A percentile compares a stretch with the other conserved stretches of the same genome.
Conservation (phyloP, 2,888 invertebrate genomes). For the Drosophila merina region DNA sequence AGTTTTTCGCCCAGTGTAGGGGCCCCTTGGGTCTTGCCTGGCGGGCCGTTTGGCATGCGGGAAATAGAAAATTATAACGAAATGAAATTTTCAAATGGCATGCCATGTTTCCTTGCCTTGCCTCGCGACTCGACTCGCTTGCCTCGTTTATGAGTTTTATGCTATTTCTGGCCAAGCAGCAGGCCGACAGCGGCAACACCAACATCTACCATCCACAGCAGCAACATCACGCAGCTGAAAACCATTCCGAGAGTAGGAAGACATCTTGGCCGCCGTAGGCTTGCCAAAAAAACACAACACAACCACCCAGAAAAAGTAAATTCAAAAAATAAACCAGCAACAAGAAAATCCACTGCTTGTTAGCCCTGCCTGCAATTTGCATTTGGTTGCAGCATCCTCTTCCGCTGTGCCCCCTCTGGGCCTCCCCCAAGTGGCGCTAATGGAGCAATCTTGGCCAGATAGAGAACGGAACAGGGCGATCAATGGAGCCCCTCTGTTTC, state of each 20-base stretch:
- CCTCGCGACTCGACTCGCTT: constrained; percentile 46
- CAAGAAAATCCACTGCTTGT: constrained; percentile 62
- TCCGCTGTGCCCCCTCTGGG: constrained; percentile 17
- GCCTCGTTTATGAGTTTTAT: constrained; percentile 76
- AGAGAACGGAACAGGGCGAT: constrained; percentile 32
- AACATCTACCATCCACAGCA: constrained; percentile 31
- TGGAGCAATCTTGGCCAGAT: constrained; percentile 57
- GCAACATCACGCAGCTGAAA: constrained; percentile 61
- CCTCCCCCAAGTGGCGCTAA: constrained; percentile 64
- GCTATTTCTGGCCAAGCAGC: constrained; percentile 71
- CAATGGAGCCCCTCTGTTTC: constrained; percentile 38
- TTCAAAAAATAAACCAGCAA: constrained; percentile 28
- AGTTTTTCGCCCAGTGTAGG: constrained; percentile 32
- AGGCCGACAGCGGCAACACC: constrained; percentile 52
- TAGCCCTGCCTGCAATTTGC: constrained; percentile 69
- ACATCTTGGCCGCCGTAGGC: constrained; percentile 57
- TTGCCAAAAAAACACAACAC: constrained; percentile 57
- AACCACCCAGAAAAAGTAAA: constrained; percentile 16
- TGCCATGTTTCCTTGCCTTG: constrained; percentile 63
- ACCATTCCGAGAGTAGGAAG: constrained; percentile 64
- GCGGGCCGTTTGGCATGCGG: constrained; percentile 78
- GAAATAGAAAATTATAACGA: constrained; percentile 76
- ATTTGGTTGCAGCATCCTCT: constrained; percentile 44
- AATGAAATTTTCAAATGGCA: constrained; percentile 78
- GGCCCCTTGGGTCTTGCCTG: constrained; percentile 65